These are phyloP conservation scores for Hippocampus barbouri DNA, from an alignment of 2,113 vertebrate species.

Conservation along the genomic window DNA sequence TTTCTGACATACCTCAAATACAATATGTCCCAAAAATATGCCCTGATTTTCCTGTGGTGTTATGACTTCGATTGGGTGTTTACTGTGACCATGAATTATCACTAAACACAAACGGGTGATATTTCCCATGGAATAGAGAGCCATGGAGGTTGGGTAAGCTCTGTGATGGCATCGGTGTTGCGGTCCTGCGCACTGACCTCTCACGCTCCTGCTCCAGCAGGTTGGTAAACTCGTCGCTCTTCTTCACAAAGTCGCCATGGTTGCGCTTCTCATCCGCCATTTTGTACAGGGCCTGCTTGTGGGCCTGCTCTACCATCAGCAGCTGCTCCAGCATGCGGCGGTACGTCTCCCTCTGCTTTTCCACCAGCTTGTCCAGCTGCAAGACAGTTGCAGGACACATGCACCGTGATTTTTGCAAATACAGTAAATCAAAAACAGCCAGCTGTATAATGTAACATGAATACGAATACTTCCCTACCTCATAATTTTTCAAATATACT, in stretches of 20 bases:
- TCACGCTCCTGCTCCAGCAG: constrained; percentile 91
- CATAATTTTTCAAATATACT: not conserved
- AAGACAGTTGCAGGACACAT: not conserved
- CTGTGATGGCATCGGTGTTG: not conserved
- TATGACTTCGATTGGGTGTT: too few relatives aligned
- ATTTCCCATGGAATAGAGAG: not conserved
- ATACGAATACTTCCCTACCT: not conserved
- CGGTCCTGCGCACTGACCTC: constrained; percentile 76
- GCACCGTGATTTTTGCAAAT: not conserved
- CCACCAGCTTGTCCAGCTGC: constrained; percentile 89
- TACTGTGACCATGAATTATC: too few relatives aligned
- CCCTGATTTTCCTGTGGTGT: not conserved
- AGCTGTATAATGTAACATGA: not conserved
- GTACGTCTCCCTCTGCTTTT: constrained; percentile 89
- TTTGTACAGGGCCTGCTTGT: constrained; percentile 82
- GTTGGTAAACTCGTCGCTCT: constrained; percentile 90
- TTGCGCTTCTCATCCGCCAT: constrained; percentile 91
- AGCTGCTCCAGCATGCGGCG: constrained; percentile 89
- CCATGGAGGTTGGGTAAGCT: not conserved
- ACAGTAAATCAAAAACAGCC: not conserved
- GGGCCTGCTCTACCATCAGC: constrained; percentile 87
- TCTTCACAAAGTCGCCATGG: constrained; percentile 89
- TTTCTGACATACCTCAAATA: too few relatives aligned
- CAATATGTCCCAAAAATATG: not conserved
- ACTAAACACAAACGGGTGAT: too few relatives aligned